Evolutionary conservation across 2,888 invertebrate genomes (phyloP).

Genomic region (Entomobrya proxima): DNA sequence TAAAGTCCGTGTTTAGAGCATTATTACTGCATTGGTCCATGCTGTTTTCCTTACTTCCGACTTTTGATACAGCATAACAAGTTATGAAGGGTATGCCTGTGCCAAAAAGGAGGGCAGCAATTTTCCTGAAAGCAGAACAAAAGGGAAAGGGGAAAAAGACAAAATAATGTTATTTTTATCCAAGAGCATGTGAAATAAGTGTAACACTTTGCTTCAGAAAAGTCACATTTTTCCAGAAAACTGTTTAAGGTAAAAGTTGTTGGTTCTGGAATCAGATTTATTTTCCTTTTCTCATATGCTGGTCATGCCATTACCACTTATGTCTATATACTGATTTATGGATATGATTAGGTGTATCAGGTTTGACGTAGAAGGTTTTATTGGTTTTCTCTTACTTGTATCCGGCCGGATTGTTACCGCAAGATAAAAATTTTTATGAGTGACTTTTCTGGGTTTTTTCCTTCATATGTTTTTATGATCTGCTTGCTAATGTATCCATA

Average conservation of each 20-base stretch:
- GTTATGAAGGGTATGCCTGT: background rate
- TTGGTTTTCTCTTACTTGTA: slow-evolving; percentile 62
- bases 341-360: slow-evolving; percentile 64
- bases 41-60: slow-evolving; percentile 49
- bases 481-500: background rate
- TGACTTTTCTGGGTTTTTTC: slow-evolving; percentile 11
- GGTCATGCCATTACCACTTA: slow-evolving; percentile 58
- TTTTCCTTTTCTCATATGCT: background rate
- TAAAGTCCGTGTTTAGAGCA: slow-evolving; percentile 36
- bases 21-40: slow-evolving; percentile 29
- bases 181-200: background rate
- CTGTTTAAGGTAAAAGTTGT: background rate
- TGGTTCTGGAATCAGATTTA: background rate
- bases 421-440: slow-evolving; percentile 44
- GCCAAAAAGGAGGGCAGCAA: slow-evolving; percentile 10
- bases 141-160: slow-evolving; percentile 19
- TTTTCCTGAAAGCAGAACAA: slow-evolving; percentile 15
- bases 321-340: slow-evolving; percentile 64
- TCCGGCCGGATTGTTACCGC: slow-evolving; percentile 60
- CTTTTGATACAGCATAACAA: slow-evolving; percentile 12
- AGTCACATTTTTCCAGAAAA: background rate
- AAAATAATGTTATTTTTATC: background rate
- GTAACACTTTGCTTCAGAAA: background rate
- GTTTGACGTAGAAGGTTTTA: slow-evolving; percentile 65
- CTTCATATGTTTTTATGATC: slow-evolving; percentile 29